Conservation (phyloP, 1,140 invertebrate genomes). For the Rhopalosiphum padi region DNA sequence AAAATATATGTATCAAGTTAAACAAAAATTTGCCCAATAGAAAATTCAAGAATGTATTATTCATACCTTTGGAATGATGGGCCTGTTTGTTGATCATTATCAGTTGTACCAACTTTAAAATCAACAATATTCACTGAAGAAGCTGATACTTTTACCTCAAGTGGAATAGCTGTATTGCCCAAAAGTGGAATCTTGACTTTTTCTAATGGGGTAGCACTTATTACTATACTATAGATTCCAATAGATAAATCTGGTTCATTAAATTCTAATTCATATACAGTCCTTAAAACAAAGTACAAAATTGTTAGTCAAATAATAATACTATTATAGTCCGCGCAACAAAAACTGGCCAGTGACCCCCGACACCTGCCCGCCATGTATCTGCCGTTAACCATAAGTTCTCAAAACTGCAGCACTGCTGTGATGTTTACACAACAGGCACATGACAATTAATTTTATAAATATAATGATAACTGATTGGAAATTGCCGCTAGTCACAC, state of each 20-base stretch:
- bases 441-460: too few species aligned
- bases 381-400: background rate
- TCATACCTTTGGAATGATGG: slow-evolving; percentile 76
- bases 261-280: slow-evolving; percentile 81
- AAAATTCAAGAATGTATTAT: background rate
- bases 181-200: slow-evolving; percentile 67
- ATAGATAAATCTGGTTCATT: slow-evolving; percentile 79
- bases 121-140: slow-evolving; percentile 73
- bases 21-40: background rate
- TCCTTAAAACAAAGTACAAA: slow-evolving; percentile 63
- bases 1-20: slow-evolving; percentile 3
- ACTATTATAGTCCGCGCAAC: background rate
- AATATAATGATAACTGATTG: too few species aligned
- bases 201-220: slow-evolving; percentile 72
- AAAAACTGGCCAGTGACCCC: background rate
- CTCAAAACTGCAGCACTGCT: background rate
- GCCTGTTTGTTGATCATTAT: slow-evolving; percentile 85
- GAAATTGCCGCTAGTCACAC: too few species aligned
- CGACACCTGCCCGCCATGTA: background rate
- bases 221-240: slow-evolving; percentile 82
- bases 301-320: background rate
- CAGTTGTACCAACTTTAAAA: slow-evolving; percentile 87
- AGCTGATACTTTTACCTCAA: slow-evolving; percentile 72
- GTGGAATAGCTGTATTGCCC: slow-evolving; percentile 67
- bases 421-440: background rate